Evolutionary conservation across 2,888 invertebrate genomes (phyloP).

Genomic region (Leucania comma): DNA sequence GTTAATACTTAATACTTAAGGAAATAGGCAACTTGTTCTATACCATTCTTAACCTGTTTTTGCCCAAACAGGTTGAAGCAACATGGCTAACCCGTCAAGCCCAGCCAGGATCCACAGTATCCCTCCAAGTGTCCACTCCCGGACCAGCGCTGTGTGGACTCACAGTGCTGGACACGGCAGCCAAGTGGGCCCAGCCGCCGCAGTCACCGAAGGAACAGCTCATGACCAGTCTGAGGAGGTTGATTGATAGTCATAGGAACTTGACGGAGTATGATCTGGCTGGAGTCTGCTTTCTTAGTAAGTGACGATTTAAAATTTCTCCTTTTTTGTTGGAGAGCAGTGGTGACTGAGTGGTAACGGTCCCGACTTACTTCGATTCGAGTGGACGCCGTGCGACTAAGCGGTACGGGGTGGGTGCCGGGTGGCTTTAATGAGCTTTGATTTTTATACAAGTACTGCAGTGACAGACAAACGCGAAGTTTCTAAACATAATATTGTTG

Average conservation of each 20-base stretch:
- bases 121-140: constrained; percentile 75
- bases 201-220: constrained; percentile 73
- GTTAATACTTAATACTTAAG: too few species aligned
- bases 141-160: constrained; percentile 85
- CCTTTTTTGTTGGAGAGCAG: too few species aligned
- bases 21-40: neutral
- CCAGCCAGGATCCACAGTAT: constrained; percentile 76
- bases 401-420: too few species aligned
- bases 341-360: too few species aligned
- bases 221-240: constrained; percentile 69
- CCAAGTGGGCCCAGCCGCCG: constrained; percentile 72
- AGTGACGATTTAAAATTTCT: constrained; percentile 56
- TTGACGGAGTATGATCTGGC: constrained; percentile 82
- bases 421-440: too few species aligned
- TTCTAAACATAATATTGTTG: too few species aligned
- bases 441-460: too few species aligned
- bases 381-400: too few species aligned
- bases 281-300: constrained; percentile 82
- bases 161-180: constrained; percentile 78
- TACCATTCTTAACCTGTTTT: neutral
- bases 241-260: constrained; percentile 81
- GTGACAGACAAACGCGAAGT: too few species aligned
- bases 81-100: constrained; percentile 78
- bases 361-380: too few species aligned
- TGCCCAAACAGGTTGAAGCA: constrained; percentile 78